Conservation (phyloP, 1,140 invertebrate genomes). For the Paraescarpia echinospica region DNA sequence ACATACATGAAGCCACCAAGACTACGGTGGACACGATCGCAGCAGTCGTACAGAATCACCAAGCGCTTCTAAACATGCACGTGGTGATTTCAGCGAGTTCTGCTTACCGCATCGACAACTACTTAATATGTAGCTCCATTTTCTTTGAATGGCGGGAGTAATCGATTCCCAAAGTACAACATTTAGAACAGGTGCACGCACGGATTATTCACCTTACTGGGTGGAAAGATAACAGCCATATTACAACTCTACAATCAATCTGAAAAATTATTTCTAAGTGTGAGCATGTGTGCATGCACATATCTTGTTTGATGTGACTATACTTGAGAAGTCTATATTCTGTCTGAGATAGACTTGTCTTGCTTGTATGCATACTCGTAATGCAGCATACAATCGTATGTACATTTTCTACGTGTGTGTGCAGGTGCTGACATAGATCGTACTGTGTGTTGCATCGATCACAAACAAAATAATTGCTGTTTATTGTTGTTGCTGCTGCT, state of each 20-base stretch:
- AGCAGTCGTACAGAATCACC: neutral
- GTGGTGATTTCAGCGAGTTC: neutral
- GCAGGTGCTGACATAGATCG: neutral
- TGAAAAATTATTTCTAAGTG: neutral
- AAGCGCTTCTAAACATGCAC: neutral
- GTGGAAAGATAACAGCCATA: neutral
- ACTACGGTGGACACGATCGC: neutral
- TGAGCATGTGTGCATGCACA: neutral
- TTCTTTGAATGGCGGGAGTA: neutral
- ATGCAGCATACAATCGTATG: neutral
- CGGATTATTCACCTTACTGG: neutral
- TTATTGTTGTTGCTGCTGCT: neutral
- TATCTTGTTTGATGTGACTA: neutral
- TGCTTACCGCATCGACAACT: neutral
- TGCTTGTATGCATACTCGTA: neutral
- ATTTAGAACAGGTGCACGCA: neutral
- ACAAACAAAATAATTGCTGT: neutral
- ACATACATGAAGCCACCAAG: neutral
- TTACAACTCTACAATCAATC: neutral
- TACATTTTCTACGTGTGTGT: neutral
- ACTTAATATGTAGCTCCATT: neutral
- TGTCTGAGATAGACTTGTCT: neutral
- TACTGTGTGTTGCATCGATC: neutral
- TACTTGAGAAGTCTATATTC: neutral
- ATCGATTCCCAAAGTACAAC: neutral